These are phyloP conservation scores for Torymus auratus DNA, from an alignment of 2,888 invertebrate genomes.

Conservation along the genomic window DNA sequence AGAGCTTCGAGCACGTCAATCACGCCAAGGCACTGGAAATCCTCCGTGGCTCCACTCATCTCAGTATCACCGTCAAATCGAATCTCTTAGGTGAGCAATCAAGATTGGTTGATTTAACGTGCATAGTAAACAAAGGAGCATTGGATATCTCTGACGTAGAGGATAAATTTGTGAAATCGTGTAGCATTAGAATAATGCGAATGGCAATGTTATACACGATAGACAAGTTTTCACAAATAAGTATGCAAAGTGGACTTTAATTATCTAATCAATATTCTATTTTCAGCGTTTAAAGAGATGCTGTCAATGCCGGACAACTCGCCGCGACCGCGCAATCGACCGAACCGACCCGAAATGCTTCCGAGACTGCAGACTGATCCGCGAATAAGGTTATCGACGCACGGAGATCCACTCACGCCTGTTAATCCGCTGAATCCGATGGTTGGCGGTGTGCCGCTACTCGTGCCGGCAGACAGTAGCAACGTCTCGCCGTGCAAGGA, in stretches of 20 bases:
- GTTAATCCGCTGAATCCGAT: conserved; percentile 69
- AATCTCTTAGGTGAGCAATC: conserved; percentile 86
- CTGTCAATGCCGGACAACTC: conserved; percentile 88
- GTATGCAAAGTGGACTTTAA: background rate
- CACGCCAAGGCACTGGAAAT: conserved; percentile 95
- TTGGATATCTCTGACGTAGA: too few species aligned
- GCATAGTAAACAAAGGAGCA: too few species aligned
- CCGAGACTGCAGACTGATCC: conserved; percentile 80
- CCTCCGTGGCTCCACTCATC: conserved; percentile 94
- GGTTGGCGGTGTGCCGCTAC: conserved; percentile 71
- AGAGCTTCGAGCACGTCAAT: conserved; percentile 95
- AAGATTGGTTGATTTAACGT: too few species aligned
- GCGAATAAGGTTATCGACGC: conserved; percentile 86
- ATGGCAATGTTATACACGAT: too few species aligned
- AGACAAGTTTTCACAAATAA: background rate
- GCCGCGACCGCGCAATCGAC: conserved; percentile 83
- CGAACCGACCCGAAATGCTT: conserved; percentile 76
- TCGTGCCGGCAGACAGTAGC: conserved; percentile 69
- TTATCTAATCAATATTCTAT: background rate
- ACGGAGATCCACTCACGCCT: conserved; percentile 69
- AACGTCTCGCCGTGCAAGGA: conserved; percentile 76
- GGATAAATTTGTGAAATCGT: too few species aligned
- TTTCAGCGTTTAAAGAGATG: conserved; percentile 83
- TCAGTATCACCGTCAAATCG: conserved; percentile 97
- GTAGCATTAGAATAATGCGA: too few species aligned